Percentiles rank a stretch among this genome's conserved stretches.
Evolutionary conservation across 2,797 vertebrate species (phyloP).

Genomic region (Brachymystax lenok): DNA sequence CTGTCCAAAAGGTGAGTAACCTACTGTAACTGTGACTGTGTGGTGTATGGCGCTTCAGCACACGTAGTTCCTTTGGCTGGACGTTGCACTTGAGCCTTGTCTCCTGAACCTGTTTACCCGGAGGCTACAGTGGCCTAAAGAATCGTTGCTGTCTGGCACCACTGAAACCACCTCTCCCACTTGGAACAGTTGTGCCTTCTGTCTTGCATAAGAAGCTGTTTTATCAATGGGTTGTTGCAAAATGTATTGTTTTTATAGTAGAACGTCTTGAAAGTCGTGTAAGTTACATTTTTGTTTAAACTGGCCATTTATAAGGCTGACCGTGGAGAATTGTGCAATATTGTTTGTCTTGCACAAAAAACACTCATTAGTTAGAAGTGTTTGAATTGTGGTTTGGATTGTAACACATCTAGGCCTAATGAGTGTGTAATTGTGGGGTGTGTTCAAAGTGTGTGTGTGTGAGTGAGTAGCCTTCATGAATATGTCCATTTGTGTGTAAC

Average conservation of each 20-base stretch:
- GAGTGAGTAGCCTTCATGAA: conserved; percentile 12
- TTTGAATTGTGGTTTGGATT: conserved; percentile 7
- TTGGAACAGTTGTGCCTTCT: too few species aligned
- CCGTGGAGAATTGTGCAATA: neutral
- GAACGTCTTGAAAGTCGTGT: neutral
- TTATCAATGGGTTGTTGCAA: too few species aligned
- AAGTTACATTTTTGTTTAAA: neutral
- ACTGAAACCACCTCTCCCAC: too few species aligned
- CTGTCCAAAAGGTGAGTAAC: neutral
- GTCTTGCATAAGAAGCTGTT: too few species aligned
- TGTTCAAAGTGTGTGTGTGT: conserved; percentile 11
- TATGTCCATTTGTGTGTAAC: neutral
- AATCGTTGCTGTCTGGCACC: neutral
- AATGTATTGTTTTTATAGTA: neutral
- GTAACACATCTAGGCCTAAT: neutral
- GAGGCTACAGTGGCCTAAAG: neutral
- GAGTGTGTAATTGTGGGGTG: neutral
- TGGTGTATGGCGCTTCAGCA: neutral
- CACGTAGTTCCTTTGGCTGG: neutral
- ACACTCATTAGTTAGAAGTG: too few species aligned
- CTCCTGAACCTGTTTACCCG: neutral
- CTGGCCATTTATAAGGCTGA: neutral
- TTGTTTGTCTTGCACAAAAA: neutral
- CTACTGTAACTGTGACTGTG: neutral
- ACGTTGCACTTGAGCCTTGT: neutral